phyloP scores from a whole-genome alignment of 30 jellyfish, hydroid and myxozoan species.

The Aurelia aurita region DNA sequence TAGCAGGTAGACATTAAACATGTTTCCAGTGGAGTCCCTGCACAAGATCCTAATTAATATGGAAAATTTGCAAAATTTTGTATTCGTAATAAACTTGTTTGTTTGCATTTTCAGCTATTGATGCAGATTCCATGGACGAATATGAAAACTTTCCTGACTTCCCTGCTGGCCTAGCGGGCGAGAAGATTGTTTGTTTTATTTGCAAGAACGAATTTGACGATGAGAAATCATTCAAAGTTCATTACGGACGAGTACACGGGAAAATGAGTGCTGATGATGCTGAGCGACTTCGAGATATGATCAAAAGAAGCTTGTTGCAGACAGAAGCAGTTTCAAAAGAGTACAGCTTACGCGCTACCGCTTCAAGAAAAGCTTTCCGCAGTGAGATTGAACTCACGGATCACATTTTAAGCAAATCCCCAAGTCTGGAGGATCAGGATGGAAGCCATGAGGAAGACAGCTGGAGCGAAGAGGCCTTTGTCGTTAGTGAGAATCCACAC shows the following conservation, averaged over 20 bases:
- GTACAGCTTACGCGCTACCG: slow-evolving; percentile 71
- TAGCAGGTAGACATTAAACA: no score
- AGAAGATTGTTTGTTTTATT: slow-evolving; percentile 49
- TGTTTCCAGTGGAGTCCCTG: no score
- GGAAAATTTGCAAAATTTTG: no score
- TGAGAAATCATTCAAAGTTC: slow-evolving; percentile 59
- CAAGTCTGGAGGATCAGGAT: background rate
- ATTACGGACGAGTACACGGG: slow-evolving; percentile 71
- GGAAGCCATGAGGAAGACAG: slow-evolving; percentile 15
- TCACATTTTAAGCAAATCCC: slow-evolving; percentile 14
- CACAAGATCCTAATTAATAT: no score
- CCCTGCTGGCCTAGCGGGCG: slow-evolving; percentile 36
- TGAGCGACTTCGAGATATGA: slow-evolving; percentile 45
- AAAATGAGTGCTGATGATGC: slow-evolving; percentile 48
- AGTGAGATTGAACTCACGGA: slow-evolving; percentile 67
- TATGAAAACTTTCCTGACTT: slow-evolving; percentile 7
- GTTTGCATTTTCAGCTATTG: background rate
- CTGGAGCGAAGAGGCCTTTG: slow-evolving; percentile 9
- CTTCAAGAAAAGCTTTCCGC: slow-evolving; percentile 70
- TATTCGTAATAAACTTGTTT: background rate
- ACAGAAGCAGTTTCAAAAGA: slow-evolving; percentile 73
- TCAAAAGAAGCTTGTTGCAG: slow-evolving; percentile 50
- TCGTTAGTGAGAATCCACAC: background rate
- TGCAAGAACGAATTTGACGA: slow-evolving; percentile 75
- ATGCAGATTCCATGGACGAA: slow-evolving; percentile 14